Evolutionary conservation across 2,888 invertebrate genomes (phyloP), one percentile per base, ranked within the genome.

Genomic region (Dinocampus coccinellae): DNA sequence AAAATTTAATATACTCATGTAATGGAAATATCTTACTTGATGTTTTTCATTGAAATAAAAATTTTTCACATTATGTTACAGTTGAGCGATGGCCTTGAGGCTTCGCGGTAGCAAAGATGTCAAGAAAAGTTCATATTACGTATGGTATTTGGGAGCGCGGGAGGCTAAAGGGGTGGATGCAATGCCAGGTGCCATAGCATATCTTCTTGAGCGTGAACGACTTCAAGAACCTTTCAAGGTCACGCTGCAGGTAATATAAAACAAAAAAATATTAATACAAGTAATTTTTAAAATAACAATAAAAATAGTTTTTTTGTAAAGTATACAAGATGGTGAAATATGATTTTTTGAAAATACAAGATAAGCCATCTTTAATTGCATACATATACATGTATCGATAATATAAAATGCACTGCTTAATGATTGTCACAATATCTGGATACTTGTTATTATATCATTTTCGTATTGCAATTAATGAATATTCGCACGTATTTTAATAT

Each of bases 121-220:
- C 82, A 96, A 95, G 89, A 96, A 96, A 86, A 95, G 95, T 73
- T 95, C 95, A 42, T 96, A 95, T 89, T 96, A 96, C 89, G 95
- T 96, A 76, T 95, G 95, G 94, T 96, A 98, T 90, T 91, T 98
- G 83, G 98, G 98, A 24, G 97, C 98, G 81, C 95, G 97, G 89
- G 98, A 98, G 89, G 95, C 96, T 71, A 93, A 95, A 80, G 97
- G 97, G 34, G 92, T 94, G 80, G 94, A 95, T 84, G 96, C 93
- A 82, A 94, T 97, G 69, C 90, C 95, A 72, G 95, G 96, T 11
- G 96, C 96, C 72, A 92, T 97, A 79, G 91, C 93, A 78, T 93
- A 95, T 83, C 89, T 98, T 76, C 92, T 97, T 80, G 93, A 94
- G 83, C 92, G 97, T 79, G 95, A 97, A 77, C 91, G 93, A 76